Percentiles rank a stretch among this genome's conserved stretches.
Evolutionary conservation across 2,113 vertebrate species (phyloP).

Genomic region (Trichechus manatus): DNA sequence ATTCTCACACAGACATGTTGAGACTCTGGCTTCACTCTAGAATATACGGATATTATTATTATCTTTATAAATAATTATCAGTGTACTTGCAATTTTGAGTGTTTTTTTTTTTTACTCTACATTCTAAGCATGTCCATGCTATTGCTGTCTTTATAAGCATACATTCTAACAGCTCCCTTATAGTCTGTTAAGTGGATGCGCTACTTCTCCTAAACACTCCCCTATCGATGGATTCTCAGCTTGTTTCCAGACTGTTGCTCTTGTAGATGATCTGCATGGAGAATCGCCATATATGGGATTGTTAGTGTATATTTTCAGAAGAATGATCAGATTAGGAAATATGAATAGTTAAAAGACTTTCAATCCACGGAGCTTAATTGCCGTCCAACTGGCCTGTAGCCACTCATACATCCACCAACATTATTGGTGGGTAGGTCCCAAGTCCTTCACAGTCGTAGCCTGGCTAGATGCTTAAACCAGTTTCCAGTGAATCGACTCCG

Average conservation of each 20-base stretch:
- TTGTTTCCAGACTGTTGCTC: not conserved
- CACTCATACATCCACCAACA: fast-evolving
- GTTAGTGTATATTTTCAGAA: not conserved
- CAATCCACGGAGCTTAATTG: not conserved
- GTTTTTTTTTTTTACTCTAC: not conserved
- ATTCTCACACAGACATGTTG: not conserved
- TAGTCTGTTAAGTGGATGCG: not conserved
- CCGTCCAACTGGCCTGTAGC: not conserved
- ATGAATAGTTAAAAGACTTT: not conserved
- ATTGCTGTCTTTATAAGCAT: not conserved
- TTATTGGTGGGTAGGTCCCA: too few relatives aligned
- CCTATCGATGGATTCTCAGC: not conserved
- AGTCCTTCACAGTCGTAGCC: not conserved
- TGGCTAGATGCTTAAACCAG: not conserved
- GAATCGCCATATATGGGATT: too few relatives aligned
- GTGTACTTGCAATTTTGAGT: not conserved
- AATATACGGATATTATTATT: not conserved
- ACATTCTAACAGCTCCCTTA: not conserved
- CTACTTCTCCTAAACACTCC: not conserved
- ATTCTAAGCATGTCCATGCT: not conserved
- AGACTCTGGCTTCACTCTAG: not conserved
- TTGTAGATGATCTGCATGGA: not conserved
- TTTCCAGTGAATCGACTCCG: too few relatives aligned
- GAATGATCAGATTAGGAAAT: not conserved
- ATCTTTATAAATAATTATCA: not conserved